A percentile compares a stretch with the other conserved stretches of the same genome.
phyloP scores from a whole-genome alignment of 1,140 invertebrate genomes.

The Drosophila tristis region DNA sequence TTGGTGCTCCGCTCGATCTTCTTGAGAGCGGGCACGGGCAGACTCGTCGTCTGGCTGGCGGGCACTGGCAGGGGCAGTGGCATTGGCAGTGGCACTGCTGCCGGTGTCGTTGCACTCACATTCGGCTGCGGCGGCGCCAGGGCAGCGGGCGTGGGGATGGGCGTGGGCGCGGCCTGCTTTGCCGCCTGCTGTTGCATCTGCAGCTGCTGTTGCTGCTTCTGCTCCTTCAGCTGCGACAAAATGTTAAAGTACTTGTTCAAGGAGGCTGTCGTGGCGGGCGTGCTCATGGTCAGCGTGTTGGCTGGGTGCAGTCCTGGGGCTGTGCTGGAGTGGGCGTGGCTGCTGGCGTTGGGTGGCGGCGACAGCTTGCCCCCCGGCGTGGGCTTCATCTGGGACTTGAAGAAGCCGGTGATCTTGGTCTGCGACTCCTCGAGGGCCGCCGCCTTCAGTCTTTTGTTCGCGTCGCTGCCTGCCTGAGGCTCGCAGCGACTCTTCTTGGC shows the following conservation, averaged over 20 bases:
- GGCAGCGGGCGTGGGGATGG: slow-evolving; percentile 12
- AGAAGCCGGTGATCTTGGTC: slow-evolving; percentile 91
- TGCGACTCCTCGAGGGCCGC: slow-evolving; percentile 80
- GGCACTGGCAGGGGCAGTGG: slow-evolving; percentile 8
- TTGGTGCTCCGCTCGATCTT: slow-evolving; percentile 81
- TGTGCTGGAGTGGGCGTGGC: slow-evolving; percentile 17
- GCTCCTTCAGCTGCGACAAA: slow-evolving; percentile 74
- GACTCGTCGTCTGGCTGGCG: slow-evolving; percentile 1
- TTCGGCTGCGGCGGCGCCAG: not conserved
- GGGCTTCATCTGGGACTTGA: slow-evolving; percentile 91
- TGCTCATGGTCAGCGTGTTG: slow-evolving; percentile 75
- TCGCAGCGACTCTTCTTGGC: slow-evolving; percentile 66
- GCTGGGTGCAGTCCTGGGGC: slow-evolving; percentile 29
- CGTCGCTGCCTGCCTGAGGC: slow-evolving; percentile 21
- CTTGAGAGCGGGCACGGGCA: slow-evolving; percentile 75
- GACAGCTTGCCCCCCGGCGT: slow-evolving; percentile 81
- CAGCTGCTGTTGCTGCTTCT: slow-evolving; percentile 51
- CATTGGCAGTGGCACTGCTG: slow-evolving; percentile 5
- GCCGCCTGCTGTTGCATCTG: slow-evolving; percentile 32
- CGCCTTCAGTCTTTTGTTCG: slow-evolving; percentile 82
- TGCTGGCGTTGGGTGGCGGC: slow-evolving; percentile 32
- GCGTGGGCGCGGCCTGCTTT: slow-evolving; percentile 5
- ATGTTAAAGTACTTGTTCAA: slow-evolving; percentile 83
- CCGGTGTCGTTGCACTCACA: slow-evolving; percentile 13
- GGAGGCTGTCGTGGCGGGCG: slow-evolving; percentile 79